Evolutionary conservation across 2,888 invertebrate species (phyloP).

Genomic region (Ametastegia equiseti): DNA sequence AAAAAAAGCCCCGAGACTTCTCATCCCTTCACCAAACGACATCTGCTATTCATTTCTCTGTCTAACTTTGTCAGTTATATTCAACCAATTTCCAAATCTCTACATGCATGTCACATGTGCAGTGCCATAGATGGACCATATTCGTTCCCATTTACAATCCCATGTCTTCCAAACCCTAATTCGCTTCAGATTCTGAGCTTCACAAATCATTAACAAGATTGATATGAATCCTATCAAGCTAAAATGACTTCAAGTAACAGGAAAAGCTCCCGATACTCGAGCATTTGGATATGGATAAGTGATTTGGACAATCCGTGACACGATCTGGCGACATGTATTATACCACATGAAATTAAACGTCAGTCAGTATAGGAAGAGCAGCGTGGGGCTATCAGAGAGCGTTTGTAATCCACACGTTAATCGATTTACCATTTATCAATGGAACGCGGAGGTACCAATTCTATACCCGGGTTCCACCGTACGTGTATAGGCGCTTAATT

Average conservation of each 20-base stretch:
- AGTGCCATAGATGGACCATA: too few species aligned
- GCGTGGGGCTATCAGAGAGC: neutral
- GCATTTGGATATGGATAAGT: neutral
- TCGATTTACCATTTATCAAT: constrained; percentile 57
- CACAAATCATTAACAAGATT: too few species aligned
- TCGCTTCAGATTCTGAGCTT: too few species aligned
- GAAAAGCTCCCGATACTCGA: too few species aligned
- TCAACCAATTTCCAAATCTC: neutral
- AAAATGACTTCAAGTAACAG: too few species aligned
- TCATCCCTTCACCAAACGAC: constrained; percentile 34
- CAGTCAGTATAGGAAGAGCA: neutral
- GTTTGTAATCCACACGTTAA: constrained; percentile 18
- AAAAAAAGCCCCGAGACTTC: constrained; percentile 9
- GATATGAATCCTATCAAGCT: too few species aligned
- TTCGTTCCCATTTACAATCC: too few species aligned
- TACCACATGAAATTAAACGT: constrained; percentile 8
- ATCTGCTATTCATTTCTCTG: constrained; percentile 23
- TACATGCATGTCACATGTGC: neutral
- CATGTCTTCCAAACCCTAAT: too few species aligned
- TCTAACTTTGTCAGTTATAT: neutral
- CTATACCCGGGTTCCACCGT: neutral
- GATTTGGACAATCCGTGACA: neutral
- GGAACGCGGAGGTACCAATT: constrained; percentile 44
- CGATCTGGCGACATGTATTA: neutral
- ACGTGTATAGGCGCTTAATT: constrained; percentile 60